Percentiles rank a stretch among this genome's conserved stretches.
Evolutionary conservation across 92 coral and sea anemone genomes (phyloP).

Genomic region (Palythoa caribaeorum): DNA sequence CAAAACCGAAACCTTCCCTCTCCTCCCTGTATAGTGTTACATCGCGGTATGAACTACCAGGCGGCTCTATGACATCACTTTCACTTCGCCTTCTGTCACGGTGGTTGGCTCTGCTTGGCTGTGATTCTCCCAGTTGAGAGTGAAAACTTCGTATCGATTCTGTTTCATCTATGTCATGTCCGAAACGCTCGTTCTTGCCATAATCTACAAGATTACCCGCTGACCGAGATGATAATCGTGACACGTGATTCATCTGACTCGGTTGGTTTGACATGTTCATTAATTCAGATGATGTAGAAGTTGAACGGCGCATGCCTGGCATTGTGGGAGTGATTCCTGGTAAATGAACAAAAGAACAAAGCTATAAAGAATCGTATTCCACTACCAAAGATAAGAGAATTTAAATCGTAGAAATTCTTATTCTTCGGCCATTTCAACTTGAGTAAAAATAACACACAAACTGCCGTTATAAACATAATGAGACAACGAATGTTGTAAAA

Average conservation of each 20-base stretch:
- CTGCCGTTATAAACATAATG: no score
- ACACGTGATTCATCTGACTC: conserved; percentile 43
- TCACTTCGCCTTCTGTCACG: conserved; percentile 84
- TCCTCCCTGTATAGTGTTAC: conserved; percentile 78
- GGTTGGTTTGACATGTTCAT: conserved; percentile 40
- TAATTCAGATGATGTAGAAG: conserved; percentile 67
- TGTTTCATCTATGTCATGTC: conserved; percentile 58
- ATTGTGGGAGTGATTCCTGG: conserved; percentile 72
- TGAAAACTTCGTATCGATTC: conserved; percentile 66
- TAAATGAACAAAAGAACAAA: background rate
- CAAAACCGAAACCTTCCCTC: conserved; percentile 95
- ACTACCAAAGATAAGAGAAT: no score
- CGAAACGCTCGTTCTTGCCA: conserved; percentile 59
- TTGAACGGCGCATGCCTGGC: conserved; percentile 72
- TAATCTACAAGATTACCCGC: conserved; percentile 89
- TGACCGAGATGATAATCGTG: conserved; percentile 84
- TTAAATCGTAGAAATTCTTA: no score
- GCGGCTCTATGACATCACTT: conserved; percentile 76
- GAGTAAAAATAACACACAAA: no score
- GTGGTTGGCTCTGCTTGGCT: conserved; percentile 25
- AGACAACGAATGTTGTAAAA: no score
- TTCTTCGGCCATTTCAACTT: no score
- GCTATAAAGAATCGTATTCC: background rate
- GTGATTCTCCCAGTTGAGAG: conserved; percentile 61
- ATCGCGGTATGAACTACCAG: conserved; percentile 72